These are phyloP conservation scores for Pipistrellus kuhlii DNA, from an alignment of 2,797 vertebrate species.

Conservation along the genomic window DNA sequence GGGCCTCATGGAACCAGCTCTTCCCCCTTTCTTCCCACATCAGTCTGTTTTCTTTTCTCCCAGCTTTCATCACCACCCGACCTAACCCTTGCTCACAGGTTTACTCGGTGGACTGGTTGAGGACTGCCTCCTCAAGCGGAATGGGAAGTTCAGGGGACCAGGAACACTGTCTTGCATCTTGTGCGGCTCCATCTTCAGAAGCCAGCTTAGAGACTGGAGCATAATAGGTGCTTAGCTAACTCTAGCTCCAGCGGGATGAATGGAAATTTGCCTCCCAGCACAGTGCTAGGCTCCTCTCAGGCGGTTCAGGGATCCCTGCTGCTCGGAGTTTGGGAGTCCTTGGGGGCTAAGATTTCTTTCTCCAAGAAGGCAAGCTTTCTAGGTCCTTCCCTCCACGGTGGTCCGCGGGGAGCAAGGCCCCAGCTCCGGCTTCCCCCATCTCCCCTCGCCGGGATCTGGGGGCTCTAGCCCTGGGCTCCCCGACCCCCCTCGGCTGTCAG, in stretches of 20 bases:
- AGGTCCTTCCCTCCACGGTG: neutral
- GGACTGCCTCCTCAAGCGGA: neutral
- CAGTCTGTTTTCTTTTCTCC: neutral
- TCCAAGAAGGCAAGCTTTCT: neutral
- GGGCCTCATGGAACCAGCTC: too few species aligned
- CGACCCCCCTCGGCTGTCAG: neutral
- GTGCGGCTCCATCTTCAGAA: neutral
- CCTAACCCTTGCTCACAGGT: neutral
- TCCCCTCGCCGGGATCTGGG: neutral
- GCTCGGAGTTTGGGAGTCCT: neutral
- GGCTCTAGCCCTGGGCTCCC: neutral
- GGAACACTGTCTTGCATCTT: neutral
- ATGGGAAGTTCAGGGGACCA: neutral
- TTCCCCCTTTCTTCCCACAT: neutral
- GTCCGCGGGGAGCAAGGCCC: neutral
- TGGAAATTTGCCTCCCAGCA: neutral
- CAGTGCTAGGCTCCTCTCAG: neutral
- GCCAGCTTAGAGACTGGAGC: neutral
- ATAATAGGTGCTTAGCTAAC: conserved; percentile 25
- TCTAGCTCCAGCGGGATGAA: neutral
- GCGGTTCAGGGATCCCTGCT: neutral
- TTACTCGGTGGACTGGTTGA: neutral
- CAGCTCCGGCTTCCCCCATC: neutral
- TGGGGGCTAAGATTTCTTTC: neutral
- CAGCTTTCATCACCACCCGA: too few species aligned